Evolutionary conservation across 1,140 invertebrate species (phyloP).

Genomic region (Hylaeus anthracinus): DNA sequence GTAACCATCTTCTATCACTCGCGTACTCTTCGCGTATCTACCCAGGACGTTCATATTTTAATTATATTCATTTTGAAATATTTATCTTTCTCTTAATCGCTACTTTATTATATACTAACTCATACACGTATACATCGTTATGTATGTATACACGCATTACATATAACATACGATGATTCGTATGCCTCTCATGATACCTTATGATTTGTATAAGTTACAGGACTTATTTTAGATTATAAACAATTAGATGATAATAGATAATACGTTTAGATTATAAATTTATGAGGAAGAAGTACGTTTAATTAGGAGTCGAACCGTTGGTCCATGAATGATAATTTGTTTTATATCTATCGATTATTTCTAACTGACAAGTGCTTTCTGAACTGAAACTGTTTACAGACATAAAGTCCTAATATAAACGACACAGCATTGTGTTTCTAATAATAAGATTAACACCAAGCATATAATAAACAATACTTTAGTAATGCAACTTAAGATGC

Average conservation of each 20-base stretch:
- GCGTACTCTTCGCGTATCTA: slow-evolving; percentile 66
- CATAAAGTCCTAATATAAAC: slow-evolving; percentile 44
- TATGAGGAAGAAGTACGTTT: slow-evolving; percentile 63
- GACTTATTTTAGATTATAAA: slow-evolving; percentile 65
- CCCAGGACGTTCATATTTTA: slow-evolving; percentile 76
- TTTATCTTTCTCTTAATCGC: slow-evolving; percentile 69
- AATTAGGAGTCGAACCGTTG: slow-evolving; percentile 55
- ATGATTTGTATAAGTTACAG: slow-evolving; percentile 61
- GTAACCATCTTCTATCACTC: slow-evolving; percentile 51
- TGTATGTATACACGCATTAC: slow-evolving; percentile 36
- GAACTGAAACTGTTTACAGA: slow-evolving; percentile 51
- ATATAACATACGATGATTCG: slow-evolving; percentile 47
- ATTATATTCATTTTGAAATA: slow-evolving; percentile 73
- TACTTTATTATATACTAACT: slow-evolving; percentile 55
- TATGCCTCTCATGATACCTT: slow-evolving; percentile 32
- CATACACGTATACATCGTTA: slow-evolving; percentile 50
- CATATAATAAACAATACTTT: slow-evolving; percentile 55
- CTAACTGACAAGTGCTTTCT: slow-evolving; percentile 35
- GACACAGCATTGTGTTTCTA: slow-evolving; percentile 36
- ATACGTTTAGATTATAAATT: slow-evolving; percentile 60
- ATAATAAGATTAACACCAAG: slow-evolving; percentile 55
- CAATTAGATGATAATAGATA: slow-evolving; percentile 62
- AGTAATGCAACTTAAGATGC: slow-evolving; percentile 60
- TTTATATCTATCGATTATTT: slow-evolving; percentile 33
- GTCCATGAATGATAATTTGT: slow-evolving; percentile 54